Conservation (phyloP, 2,888 invertebrate genomes). For the Hymenopus coronatus region DNA sequence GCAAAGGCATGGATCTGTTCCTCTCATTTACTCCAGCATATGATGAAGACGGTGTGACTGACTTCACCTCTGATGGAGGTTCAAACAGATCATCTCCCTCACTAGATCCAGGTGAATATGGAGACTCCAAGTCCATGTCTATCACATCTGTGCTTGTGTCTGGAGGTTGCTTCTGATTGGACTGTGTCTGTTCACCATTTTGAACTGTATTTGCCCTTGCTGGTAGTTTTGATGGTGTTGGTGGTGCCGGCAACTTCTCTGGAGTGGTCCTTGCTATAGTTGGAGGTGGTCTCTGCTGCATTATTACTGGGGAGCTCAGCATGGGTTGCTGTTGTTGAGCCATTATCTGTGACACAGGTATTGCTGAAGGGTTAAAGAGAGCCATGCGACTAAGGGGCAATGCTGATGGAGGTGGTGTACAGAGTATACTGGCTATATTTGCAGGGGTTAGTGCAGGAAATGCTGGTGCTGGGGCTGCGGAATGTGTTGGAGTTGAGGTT, state of each 20-base stretch:
- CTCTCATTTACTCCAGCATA: slow-evolving; percentile 36
- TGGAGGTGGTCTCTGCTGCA: slow-evolving; percentile 1
- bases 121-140: slow-evolving; percentile 73
- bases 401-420: slow-evolving; percentile 20
- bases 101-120: slow-evolving; percentile 86
- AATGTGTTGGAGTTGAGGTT: slow-evolving; percentile 33
- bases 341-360: slow-evolving; percentile 23
- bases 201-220: slow-evolving; percentile 21
- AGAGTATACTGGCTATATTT: slow-evolving; percentile 28
- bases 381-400: slow-evolving; percentile 2
- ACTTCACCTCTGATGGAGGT: slow-evolving; percentile 57
- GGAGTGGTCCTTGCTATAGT: slow-evolving; percentile 4
- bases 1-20: slow-evolving; percentile 36
- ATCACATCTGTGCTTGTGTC: slow-evolving; percentile 51
- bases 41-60: slow-evolving; percentile 34
- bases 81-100: slow-evolving; percentile 85
- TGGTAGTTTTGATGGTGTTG: background rate
- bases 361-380: slow-evolving; percentile 4
- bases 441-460: slow-evolving; percentile 35
- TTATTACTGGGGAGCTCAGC: slow-evolving; percentile 13
- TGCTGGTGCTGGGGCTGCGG: slow-evolving; percentile 31
- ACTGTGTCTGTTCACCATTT: slow-evolving; percentile 32
- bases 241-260: background rate
- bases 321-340: background rate
- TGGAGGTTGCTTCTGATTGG: slow-evolving; percentile 37